phyloP scores from a whole-genome alignment of 2,797 vertebrate species.

The Myotis vivesi region DNA sequence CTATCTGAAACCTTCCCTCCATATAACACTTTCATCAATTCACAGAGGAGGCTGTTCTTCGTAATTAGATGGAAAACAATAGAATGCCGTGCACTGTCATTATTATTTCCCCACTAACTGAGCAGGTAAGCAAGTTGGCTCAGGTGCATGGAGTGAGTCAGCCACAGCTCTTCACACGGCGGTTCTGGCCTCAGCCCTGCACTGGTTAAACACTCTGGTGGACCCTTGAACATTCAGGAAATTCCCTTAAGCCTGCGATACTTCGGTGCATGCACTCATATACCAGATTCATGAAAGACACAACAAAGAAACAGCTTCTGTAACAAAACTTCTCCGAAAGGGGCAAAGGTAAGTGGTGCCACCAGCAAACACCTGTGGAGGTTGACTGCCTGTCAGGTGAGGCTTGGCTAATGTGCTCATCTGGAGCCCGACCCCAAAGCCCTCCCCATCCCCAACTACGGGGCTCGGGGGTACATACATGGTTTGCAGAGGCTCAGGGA shows the following conservation, averaged over 20 bases:
- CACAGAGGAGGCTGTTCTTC: background rate
- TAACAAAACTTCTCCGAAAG: background rate
- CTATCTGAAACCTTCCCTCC: slow-evolving; percentile 20
- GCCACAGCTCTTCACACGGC: background rate
- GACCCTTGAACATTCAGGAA: background rate
- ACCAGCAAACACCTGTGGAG: background rate
- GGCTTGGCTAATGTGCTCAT: background rate
- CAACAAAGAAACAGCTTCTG: background rate
- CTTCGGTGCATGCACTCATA: background rate
- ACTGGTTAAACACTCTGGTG: background rate
- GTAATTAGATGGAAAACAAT: background rate
- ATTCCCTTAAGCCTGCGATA: background rate
- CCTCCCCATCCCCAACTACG: background rate
- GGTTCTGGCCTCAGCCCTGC: background rate
- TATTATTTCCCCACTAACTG: slow-evolving; percentile 3
- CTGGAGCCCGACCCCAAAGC: background rate
- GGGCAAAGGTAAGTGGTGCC: background rate
- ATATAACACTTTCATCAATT: slow-evolving; percentile 36
- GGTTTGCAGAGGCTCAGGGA: background rate
- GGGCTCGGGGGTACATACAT: background rate
- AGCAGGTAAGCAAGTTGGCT: background rate
- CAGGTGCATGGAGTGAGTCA: background rate
- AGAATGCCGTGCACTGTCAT: background rate
- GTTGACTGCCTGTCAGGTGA: background rate
- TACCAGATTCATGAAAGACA: background rate